Conservation (phyloP, 53 echinoderm and acorn worm species). For the Patiria pectinifera region DNA sequence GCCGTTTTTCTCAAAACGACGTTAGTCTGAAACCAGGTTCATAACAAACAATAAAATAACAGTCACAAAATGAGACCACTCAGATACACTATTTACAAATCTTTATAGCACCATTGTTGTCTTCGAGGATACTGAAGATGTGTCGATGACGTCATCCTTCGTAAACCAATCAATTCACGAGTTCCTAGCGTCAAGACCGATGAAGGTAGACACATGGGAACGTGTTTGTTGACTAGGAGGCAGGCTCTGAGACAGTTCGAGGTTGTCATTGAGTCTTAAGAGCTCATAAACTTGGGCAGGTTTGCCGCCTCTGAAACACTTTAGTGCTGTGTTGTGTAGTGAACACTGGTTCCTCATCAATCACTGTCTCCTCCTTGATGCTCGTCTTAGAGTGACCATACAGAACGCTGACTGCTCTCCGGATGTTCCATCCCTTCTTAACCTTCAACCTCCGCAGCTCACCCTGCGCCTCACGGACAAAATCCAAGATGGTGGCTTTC, state of each 20-base stretch:
- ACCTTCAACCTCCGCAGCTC: constrained; percentile 74
- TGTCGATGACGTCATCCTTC: neutral
- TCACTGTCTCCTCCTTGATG: constrained; percentile 39
- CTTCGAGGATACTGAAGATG: neutral
- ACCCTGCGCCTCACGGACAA: constrained; percentile 79
- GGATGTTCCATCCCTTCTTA: constrained; percentile 77
- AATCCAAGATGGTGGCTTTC: constrained; percentile 86
- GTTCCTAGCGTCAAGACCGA: neutral
- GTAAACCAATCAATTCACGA: constrained; percentile 3
- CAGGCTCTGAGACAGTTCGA: constrained; percentile 3
- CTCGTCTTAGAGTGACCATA: constrained; percentile 62
- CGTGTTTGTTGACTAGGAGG: neutral
- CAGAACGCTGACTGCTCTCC: constrained; percentile 85
- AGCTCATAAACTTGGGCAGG: constrained; percentile 85
- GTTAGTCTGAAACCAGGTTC: neutral
- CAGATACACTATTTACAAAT: constrained; percentile 41
- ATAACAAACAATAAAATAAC: constrained; percentile 4
- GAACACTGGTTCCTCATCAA: constrained; percentile 48
- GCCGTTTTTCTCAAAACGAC: constrained; percentile 6
- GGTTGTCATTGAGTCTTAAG: neutral
- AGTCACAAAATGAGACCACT: constrained; percentile 46
- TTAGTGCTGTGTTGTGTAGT: constrained; percentile 50
- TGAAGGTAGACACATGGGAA: neutral
- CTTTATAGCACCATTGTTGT: constrained; percentile 13
- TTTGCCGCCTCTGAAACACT: constrained; percentile 81